Conservation (phyloP, 1,140 invertebrate genomes). For the Pinna nobilis region DNA sequence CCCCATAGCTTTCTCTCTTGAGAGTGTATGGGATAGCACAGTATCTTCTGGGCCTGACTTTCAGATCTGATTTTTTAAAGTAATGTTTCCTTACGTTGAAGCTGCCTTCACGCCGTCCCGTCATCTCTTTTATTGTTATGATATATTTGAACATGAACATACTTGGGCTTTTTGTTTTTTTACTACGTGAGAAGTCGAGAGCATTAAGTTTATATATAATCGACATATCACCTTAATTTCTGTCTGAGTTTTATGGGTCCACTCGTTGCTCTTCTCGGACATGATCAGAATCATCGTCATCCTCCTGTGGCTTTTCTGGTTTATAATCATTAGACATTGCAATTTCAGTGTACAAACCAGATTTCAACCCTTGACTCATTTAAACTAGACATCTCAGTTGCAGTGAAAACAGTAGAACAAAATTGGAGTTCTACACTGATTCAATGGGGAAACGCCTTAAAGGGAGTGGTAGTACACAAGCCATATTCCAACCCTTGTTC, state of each 20-base stretch:
- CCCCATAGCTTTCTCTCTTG: slow-evolving; percentile 18
- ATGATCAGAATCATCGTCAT: slow-evolving; percentile 2
- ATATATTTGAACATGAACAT: neutral
- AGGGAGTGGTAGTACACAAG: too few species aligned
- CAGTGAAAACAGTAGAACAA: too few species aligned
- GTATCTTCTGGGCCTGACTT: slow-evolving; percentile 21
- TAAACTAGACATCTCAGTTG: too few species aligned
- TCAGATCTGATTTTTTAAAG: slow-evolving; percentile 23
- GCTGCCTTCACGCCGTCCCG: slow-evolving; percentile 35
- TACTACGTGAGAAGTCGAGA: neutral
- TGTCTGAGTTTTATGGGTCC: too few species aligned
- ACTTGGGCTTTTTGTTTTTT: neutral
- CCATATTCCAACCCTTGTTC: too few species aligned
- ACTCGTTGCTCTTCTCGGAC: neutral
- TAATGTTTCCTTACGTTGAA: slow-evolving; percentile 40
- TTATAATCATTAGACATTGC: too few species aligned
- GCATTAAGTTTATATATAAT: neutral
- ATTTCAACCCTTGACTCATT: too few species aligned
- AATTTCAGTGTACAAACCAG: too few species aligned
- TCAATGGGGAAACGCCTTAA: too few species aligned
- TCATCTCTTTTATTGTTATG: slow-evolving; percentile 18
- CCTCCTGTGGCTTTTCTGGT: too few species aligned
- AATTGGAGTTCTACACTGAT: too few species aligned
- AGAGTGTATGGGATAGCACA: slow-evolving; percentile 9
- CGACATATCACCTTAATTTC: too few species aligned